Evolutionary conservation across 2,888 invertebrate genomes (phyloP).

Genomic region (Eupithecia inturbata): DNA sequence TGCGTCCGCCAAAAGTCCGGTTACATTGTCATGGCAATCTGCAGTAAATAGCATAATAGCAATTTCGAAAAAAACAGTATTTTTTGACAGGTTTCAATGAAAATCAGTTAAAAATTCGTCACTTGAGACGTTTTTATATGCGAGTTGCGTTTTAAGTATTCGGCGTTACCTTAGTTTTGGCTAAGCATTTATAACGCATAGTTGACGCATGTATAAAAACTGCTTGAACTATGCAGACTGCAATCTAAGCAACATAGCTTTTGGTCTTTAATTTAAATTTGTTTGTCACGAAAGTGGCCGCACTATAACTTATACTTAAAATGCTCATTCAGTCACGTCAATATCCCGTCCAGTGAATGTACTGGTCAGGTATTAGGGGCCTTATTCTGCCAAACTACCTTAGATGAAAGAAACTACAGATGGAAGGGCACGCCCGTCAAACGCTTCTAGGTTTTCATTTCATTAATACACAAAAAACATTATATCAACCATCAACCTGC

Average conservation of each 20-base stretch:
- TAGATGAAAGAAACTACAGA: background rate
- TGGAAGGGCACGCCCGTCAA: background rate
- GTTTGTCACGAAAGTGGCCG: background rate
- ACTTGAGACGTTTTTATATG: too few relatives aligned
- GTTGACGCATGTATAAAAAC: background rate
- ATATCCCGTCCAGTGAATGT: background rate
- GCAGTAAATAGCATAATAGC: too few relatives aligned
- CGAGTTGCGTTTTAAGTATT: too few relatives aligned
- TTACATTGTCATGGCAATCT: too few relatives aligned
- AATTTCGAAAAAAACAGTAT: too few relatives aligned
- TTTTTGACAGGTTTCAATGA: too few relatives aligned
- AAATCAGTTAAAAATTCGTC: too few relatives aligned
- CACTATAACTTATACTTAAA: background rate
- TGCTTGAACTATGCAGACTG: background rate
- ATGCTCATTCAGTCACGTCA: background rate
- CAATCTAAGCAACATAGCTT: background rate
- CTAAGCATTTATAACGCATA: background rate
- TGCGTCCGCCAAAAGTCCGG: too few relatives aligned
- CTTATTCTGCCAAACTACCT: background rate
- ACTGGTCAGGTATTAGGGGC: background rate
- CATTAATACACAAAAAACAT: background rate
- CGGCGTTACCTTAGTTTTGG: too few relatives aligned
- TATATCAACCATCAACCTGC: background rate
- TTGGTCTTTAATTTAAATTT: background rate
- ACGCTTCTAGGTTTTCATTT: background rate